Base-by-base conservation (phyloP, 2,888 invertebrate genomes). In the Tetheella fluctuosa region DNA sequence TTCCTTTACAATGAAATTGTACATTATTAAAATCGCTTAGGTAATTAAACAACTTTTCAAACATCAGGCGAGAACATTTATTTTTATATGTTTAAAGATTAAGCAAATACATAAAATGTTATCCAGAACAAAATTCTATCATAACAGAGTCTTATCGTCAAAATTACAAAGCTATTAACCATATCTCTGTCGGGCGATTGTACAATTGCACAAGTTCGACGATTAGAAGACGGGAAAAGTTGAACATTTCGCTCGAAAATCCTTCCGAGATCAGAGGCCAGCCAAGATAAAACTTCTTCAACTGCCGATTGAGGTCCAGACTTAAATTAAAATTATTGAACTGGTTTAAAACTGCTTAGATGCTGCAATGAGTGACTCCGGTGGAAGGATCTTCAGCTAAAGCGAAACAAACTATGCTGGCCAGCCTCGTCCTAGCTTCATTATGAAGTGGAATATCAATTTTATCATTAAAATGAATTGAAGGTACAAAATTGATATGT, bases 131-230 rank as follows among this genome's bases (percentile, higher is more conserved):
- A 66, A 72, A 64, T 58, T 63, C 65, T 61, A 67, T 69, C 67
- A 64, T 74, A 65, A 70, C 68, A 62, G 64, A 62, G 62, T 69
- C 77, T 83, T 85, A 85, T 85, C 83, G 65, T 71, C 71, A 74
- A 79, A 81, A 84, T 80, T 77, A 81, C 76, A 65, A 64, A 65
- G 75, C 74, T 74, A 83, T 85, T 84, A 81, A 69, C 80, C 76
- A 72, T 28, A 73, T 85, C 85, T 85, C 84, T 80, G 63, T 67
- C 69, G 73, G 69, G 74, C 75, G 78, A 85, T 85, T 82, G 81
- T 86, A 77, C 83, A 81, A 86, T 83, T 80, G 80, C 79, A 63
- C 72, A 89, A 89, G 82, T 89, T 88, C 65, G 77, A 73, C 86
- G 79, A 89, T 88, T 87, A 86, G 77, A 82, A 82, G 74, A 61